These are phyloP conservation scores for Pherbina coryleti DNA, from an alignment of 2,888 invertebrate genomes.

Conservation along the genomic window DNA sequence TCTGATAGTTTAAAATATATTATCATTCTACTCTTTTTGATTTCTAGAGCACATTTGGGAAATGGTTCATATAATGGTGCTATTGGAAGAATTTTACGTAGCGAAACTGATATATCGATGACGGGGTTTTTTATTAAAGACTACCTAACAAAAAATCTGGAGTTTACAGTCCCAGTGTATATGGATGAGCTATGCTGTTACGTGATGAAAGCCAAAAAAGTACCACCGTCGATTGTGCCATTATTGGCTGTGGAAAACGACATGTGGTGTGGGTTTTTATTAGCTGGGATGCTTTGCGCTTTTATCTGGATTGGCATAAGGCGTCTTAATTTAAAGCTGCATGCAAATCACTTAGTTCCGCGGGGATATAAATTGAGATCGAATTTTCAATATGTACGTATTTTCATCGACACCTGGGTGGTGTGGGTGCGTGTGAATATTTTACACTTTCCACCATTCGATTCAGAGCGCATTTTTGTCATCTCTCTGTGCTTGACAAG, in stretches of 20 bases:
- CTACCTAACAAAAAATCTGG: slow-evolving; percentile 64
- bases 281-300: slow-evolving; percentile 56
- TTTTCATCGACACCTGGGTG: slow-evolving; percentile 64
- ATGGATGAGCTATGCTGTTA: slow-evolving; percentile 68
- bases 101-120: slow-evolving; percentile 65
- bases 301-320: slow-evolving; percentile 61
- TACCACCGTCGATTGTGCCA: slow-evolving; percentile 68
- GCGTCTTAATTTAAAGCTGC: slow-evolving; percentile 52
- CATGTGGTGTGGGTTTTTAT: slow-evolving; percentile 66
- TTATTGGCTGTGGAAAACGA: slow-evolving; percentile 62
- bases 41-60: slow-evolving; percentile 57
- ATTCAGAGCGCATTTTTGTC: slow-evolving; percentile 66
- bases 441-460: slow-evolving; percentile 62
- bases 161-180: slow-evolving; percentile 66
- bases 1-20: no score
- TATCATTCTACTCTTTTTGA: neutral
- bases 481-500: slow-evolving; percentile 66
- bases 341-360: neutral
- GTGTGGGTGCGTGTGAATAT: slow-evolving; percentile 66
- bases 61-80: slow-evolving; percentile 67
- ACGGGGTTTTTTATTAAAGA: slow-evolving; percentile 69
- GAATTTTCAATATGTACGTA: slow-evolving; percentile 49
- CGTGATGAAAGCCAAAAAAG: slow-evolving; percentile 66
- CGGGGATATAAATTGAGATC: neutral
- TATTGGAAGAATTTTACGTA: slow-evolving; percentile 62